Conservation (phyloP, 2,797 vertebrate genomes). For the Acanthiza pusilla region DNA sequence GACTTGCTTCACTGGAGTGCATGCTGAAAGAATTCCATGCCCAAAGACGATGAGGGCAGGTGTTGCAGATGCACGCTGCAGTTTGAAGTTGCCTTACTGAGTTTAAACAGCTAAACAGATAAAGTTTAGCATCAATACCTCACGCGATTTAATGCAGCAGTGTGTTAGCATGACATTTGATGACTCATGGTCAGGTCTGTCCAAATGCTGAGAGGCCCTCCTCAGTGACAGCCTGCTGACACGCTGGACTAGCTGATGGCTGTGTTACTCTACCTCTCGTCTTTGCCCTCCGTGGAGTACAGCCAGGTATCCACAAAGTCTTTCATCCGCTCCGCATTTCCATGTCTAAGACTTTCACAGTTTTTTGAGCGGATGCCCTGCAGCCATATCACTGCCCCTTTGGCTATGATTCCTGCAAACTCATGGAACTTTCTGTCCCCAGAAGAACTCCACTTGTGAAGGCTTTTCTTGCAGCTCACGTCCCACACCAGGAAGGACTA, state of each 20-base stretch:
- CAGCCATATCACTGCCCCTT: not conserved
- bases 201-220: not conserved
- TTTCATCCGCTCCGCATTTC: not conserved
- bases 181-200: not conserved
- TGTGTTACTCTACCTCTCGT: not conserved
- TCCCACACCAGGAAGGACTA: not conserved
- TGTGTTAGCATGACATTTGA: not conserved
- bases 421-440: not conserved
- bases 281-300: not conserved
- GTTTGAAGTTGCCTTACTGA: not conserved
- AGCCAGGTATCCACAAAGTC: not conserved
- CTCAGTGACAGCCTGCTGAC: not conserved
- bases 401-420: not conserved
- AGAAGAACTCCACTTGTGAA: not conserved
- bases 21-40: not conserved
- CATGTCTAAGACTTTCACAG: not conserved
- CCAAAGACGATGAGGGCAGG: not conserved
- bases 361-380: not conserved
- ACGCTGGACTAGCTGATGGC: not conserved
- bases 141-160: rapidly evolving
- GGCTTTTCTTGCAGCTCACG: not conserved
- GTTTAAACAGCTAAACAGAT: not conserved
- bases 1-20: not conserved
- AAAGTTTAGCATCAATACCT: not conserved
- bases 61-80: not conserved